Base-by-base conservation (phyloP, 92 coral and sea anemone genomes). In the Scolanthus callimorphus region DNA sequence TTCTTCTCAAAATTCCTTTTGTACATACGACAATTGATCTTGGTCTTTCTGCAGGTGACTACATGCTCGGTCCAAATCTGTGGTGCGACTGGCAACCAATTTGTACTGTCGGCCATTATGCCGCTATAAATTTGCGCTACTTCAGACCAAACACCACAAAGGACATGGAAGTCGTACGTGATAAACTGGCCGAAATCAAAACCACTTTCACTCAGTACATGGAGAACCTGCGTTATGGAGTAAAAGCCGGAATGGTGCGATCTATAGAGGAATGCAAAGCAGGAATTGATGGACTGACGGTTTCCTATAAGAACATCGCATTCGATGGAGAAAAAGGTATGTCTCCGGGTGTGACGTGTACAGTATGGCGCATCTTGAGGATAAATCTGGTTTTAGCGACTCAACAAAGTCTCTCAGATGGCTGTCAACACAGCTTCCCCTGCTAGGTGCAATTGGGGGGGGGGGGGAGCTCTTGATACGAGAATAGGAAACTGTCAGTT, bases 171-270 rank as follows among this genome's bases (percentile, higher is more conserved):
- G 28, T 57, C 20, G 24, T 78, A 17, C 70, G 62, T 56, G 62
- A 63, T 26, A 78, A 46, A 11, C 63, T 78, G 52, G 17, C 4
- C 4, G 52, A 65, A 60, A 55, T 68, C 30, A 66, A 65, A 51
- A 31, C 31, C 22, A 79, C 89, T 2, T 86, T 86, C 51, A 55
- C 10, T 27, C 82, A 67, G 20, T 81, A 81, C 55, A 51, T 55
- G 50, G 79, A 67, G 22, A 86, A 86, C 66, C 67, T 85, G 54
- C 57, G 47, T 50, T 75, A 73, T 48, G 94, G 94, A 2, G 84
- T 81, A 12, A 50, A 50, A 9, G 88, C 68, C 44, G 94, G 94
- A 25, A 80, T 85, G 84, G 94, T 85, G 17, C 65, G 84, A 13
- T 45, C 88, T 12, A 57, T 70, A 8, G 84, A 76, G 54, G 77